phyloP scores from a whole-genome alignment of 2,113 vertebrate species.

The Centrocercus urophasianus region DNA sequence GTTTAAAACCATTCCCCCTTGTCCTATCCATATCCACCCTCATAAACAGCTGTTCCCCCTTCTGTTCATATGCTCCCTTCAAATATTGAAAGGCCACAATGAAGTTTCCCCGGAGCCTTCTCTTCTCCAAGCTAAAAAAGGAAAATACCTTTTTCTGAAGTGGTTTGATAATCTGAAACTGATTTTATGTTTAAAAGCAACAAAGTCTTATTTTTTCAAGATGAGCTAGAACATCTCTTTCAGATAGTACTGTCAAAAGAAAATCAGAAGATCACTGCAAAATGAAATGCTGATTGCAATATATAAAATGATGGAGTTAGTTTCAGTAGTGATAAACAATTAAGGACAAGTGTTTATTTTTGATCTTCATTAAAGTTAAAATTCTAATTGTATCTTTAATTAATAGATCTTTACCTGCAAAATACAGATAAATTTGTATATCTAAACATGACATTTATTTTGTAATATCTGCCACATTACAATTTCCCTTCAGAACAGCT shows the following conservation, averaged over 20 bases:
- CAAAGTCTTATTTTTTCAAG: background rate
- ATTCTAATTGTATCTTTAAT: background rate
- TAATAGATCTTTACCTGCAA: background rate
- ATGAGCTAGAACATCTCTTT: background rate
- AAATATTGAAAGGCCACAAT: no score
- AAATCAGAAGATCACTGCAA: background rate
- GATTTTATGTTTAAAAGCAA: background rate
- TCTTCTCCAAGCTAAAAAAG: background rate
- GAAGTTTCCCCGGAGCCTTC: no score
- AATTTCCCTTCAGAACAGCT: background rate
- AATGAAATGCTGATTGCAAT: background rate
- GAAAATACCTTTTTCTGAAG: rapidly evolving
- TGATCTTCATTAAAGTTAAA: background rate
- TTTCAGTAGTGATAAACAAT: background rate
- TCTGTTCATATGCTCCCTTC: no score
- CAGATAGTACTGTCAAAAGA: background rate
- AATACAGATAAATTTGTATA: background rate
- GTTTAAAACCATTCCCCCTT: no score
- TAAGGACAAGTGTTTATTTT: background rate
- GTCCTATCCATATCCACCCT: no score
- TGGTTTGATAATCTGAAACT: background rate
- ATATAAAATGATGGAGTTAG: background rate
- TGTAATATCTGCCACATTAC: background rate
- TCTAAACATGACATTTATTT: background rate
- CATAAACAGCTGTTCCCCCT: no score